Evolutionary conservation across 2,113 vertebrate species (phyloP).

Genomic region (Festucalex cinctus): DNA sequence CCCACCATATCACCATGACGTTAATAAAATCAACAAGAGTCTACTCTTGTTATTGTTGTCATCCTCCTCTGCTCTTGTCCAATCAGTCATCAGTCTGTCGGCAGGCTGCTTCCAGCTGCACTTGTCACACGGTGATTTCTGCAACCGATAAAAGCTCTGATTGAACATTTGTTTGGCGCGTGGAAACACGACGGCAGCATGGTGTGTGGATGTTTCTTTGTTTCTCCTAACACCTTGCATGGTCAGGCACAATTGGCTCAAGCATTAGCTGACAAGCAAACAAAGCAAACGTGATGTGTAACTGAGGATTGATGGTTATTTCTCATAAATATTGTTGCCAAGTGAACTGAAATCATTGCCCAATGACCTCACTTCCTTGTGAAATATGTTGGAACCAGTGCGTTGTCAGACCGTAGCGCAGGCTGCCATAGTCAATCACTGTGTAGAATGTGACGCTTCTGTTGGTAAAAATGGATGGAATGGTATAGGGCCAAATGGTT

Average conservation of each 20-base stretch:
- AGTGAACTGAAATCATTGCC: conserved; percentile 10
- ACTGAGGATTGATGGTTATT: conserved; percentile 24
- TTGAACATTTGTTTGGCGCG: conserved; percentile 55
- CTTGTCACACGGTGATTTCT: conserved; percentile 57
- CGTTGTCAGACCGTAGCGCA: conserved; percentile 6
- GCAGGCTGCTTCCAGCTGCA: conserved; percentile 37
- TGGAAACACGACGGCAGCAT: conserved; percentile 23
- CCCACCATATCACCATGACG: conserved; percentile 23
- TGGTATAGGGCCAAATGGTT: background rate
- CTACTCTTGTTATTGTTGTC: conserved; percentile 43
- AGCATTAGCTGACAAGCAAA: background rate
- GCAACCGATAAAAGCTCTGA: conserved; percentile 51
- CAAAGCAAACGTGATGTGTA: conserved; percentile 10
- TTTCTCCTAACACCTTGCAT: conserved; percentile 21
- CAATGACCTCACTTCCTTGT: conserved; percentile 13
- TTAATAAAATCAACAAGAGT: conserved; percentile 50
- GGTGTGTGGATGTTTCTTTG: conserved; percentile 27
- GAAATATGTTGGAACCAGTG: conserved; percentile 13
- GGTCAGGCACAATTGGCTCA: conserved; percentile 17
- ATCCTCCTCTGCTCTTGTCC: conserved; percentile 32
- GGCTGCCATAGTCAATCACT: conserved; percentile 16
- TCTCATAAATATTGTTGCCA: conserved; percentile 18
- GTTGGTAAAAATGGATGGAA: conserved; percentile 12
- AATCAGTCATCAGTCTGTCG: conserved; percentile 46
- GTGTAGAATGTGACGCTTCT: conserved; percentile 3